These are phyloP conservation scores for Dreissena polymorpha DNA, from an alignment of 1,140 invertebrate species.

Conservation along the genomic window DNA sequence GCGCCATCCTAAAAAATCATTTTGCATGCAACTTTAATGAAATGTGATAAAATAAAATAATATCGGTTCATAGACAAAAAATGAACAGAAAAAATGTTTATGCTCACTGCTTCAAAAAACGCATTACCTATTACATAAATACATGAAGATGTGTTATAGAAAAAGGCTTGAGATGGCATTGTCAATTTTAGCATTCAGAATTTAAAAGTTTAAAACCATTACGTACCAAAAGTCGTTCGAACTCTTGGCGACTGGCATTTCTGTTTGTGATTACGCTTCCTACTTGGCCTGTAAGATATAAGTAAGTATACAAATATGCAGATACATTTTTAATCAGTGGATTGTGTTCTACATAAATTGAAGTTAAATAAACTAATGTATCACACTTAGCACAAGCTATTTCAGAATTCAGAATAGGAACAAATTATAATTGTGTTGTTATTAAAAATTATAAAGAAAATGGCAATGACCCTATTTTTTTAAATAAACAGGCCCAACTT, in stretches of 20 bases:
- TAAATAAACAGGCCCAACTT: no score
- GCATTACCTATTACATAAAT: not conserved
- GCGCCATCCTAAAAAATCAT: slow-evolving; percentile 88
- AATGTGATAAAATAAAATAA: slow-evolving; percentile 1
- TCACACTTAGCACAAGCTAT: no score
- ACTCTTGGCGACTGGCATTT: slow-evolving; percentile 97
- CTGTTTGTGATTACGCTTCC: slow-evolving; percentile 98
- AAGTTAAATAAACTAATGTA: not conserved
- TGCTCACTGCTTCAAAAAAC: slow-evolving; percentile 19
- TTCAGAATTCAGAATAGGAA: no score
- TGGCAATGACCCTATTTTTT: no score
- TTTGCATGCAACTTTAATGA: slow-evolving; percentile 3
- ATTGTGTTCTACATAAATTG: no score
- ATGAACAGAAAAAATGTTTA: slow-evolving; percentile 31
- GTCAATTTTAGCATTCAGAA: no score
- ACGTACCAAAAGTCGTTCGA: slow-evolving; percentile 90
- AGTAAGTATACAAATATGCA: no score
- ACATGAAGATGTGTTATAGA: not conserved
- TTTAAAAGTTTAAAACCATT: not conserved
- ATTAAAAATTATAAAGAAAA: no score
- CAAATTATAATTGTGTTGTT: no score
- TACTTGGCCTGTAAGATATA: slow-evolving; percentile 88
- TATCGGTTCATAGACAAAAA: slow-evolving; percentile 2
- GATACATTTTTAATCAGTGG: no score
- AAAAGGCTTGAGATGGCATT: no score